Base-by-base conservation (phyloP, 1,140 invertebrate genomes). In the Pseudobourletiella spinata region DNA sequence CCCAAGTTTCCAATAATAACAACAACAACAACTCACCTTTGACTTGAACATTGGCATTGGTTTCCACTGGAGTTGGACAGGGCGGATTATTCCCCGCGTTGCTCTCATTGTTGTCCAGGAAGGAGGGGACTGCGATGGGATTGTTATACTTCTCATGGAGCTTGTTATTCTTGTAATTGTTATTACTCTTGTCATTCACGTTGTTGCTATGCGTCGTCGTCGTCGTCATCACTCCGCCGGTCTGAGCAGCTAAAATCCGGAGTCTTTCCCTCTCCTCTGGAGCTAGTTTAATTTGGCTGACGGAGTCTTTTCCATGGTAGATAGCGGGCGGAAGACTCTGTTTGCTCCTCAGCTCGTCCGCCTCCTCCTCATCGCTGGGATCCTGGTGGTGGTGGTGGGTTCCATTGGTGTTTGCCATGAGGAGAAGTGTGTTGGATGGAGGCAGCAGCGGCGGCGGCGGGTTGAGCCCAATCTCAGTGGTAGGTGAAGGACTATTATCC, bases 401-500 rank as follows among this genome's bases (percentile, higher is more conserved):
- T 61, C 32, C 22, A 46, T 30, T 46, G n/a, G n/a, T n/a, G n/a
- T n/a, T n/a, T n/a, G n/a, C n/a, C n/a, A n/a, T n/a, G n/a, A n/a
- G n/a, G n/a, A n/a, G n/a, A n/a, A n/a, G n/a, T n/a, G n/a, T n/a
- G n/a, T n/a, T 44, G 2, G 32, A 39, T 59, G 3, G 59, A 29
- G 25, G 25, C 39, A 26, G n/a, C 32, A 42, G 35, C 48, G 42
- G 18, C 26, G 46, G 18, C 20, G 52, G 48, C 26, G 28, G 18
- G 43, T 15, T 20, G 28, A 50, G 39, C 22, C 48, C 32, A 48
- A 43, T 63, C 14, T 66, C 67, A 28, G 20, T 48, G 1, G 64
- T 69, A 0, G 67, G 67, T 16, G 67, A 69, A 29, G 67, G 64
- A 32, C 64, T 66, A 24, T 54, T 59, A 28, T 66, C 67, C 67